These are phyloP conservation scores for Istiophorus platypterus DNA, from an alignment of 2,113 vertebrate species.

Conservation along the genomic window DNA sequence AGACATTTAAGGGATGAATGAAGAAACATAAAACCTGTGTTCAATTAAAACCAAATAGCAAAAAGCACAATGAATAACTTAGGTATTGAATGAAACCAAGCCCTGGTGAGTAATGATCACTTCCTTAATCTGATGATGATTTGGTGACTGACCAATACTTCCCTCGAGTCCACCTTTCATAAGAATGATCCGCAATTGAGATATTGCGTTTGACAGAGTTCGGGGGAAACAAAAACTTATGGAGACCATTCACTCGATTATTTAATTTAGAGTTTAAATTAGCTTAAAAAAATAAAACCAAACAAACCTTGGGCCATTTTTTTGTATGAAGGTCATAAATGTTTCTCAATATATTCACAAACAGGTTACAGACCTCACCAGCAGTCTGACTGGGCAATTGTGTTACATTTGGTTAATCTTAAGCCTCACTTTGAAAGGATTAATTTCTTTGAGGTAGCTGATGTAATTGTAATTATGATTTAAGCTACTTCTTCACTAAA, in stretches of 20 bases:
- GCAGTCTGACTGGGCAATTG: background rate
- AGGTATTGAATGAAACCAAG: background rate
- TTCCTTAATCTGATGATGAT: background rate
- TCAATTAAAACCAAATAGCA: background rate
- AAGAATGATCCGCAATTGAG: background rate
- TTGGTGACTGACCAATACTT: background rate
- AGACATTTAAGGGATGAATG: background rate
- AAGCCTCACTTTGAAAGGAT: background rate
- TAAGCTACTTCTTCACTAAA: background rate
- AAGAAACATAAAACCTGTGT: background rate
- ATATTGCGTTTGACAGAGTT: background rate
- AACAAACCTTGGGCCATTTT: background rate
- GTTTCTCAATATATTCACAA: background rate
- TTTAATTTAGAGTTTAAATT: background rate
- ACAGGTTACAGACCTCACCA: background rate
- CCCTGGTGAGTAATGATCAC: background rate
- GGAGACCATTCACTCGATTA: background rate
- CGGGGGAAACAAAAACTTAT: background rate
- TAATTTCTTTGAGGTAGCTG: background rate
- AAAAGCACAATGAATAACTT: background rate
- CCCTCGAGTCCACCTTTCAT: background rate
- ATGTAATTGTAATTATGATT: background rate
- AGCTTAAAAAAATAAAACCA: no score
- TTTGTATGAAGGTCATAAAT: background rate
- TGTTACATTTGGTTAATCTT: background rate